Conservation (phyloP, 1,140 invertebrate species). For the Macrosteles quadrilineatus region DNA sequence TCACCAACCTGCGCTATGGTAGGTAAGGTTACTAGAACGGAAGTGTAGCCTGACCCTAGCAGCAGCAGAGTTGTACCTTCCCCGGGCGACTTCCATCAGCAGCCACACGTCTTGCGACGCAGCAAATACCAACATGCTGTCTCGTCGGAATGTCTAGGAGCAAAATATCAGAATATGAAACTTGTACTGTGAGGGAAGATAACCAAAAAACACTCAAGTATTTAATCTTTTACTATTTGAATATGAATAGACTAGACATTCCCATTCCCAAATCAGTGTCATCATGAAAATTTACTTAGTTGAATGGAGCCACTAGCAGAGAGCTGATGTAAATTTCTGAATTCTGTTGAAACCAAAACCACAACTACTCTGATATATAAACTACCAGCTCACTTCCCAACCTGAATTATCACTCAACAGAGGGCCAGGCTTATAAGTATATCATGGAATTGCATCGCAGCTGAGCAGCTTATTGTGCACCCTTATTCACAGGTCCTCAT, state of each 20-base stretch:
- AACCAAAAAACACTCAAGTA: neutral
- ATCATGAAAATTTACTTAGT: neutral
- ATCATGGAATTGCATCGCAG: too few relatives aligned
- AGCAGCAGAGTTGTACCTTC: slow-evolving; percentile 1
- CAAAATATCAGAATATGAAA: neutral
- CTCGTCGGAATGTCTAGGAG: slow-evolving; percentile 3
- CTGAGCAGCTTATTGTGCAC: too few relatives aligned
- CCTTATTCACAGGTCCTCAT: too few relatives aligned
- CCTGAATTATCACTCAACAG: too few relatives aligned
- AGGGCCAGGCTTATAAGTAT: too few relatives aligned
- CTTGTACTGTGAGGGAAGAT: neutral
- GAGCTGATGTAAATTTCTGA: too few relatives aligned
- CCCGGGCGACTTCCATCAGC: neutral
- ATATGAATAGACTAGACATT: neutral
- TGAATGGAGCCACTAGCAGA: neutral
- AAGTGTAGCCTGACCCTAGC: neutral
- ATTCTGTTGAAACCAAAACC: too few relatives aligned
- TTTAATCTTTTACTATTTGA: neutral
- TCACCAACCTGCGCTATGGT: neutral
- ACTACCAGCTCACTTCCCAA: too few relatives aligned
- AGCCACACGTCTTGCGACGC: neutral
- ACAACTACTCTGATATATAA: too few relatives aligned
- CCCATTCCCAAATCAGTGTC: neutral
- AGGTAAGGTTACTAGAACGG: neutral
- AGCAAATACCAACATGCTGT: slow-evolving; percentile 17